phyloP scores from a whole-genome alignment of 2,888 invertebrate genomes.

The Tanypteryx hageni region DNA sequence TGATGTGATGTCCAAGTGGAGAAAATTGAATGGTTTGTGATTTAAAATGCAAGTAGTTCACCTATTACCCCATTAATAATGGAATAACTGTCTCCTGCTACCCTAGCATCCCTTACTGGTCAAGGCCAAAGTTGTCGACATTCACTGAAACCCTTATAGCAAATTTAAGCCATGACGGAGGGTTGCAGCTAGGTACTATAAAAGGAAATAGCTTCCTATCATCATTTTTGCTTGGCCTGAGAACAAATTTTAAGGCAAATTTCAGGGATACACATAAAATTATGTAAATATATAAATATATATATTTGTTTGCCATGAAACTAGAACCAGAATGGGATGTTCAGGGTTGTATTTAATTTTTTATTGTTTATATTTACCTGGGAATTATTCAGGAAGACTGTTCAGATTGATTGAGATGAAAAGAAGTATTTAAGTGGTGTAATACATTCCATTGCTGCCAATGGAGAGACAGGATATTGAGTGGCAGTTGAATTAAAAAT shows the following conservation, averaged over 20 bases:
- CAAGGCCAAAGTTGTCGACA: constrained; percentile 50
- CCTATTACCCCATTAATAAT: constrained; percentile 32
- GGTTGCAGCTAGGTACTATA: neutral
- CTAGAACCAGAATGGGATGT: constrained; percentile 58
- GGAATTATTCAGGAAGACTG: constrained; percentile 32
- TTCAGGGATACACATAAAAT: constrained; percentile 58
- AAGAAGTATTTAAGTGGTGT: constrained; percentile 13
- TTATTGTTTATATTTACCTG: constrained; percentile 25
- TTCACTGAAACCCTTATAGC: neutral
- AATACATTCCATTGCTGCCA: constrained; percentile 54
- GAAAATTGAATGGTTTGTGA: constrained; percentile 45
- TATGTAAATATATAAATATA: constrained; percentile 27
- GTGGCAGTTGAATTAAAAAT: constrained; percentile 39
- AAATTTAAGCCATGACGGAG: neutral
- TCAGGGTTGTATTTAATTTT: constrained; percentile 55
- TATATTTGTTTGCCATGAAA: constrained; percentile 43
- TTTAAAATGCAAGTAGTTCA: constrained; percentile 44
- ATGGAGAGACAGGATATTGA: neutral
- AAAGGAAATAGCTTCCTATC: neutral
- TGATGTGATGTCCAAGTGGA: constrained; percentile 34
- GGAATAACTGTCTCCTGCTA: neutral
- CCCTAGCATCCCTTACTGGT: constrained; percentile 29
- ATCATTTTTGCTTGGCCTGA: constrained; percentile 49
- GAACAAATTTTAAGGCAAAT: constrained; percentile 50
- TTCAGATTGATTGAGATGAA: neutral